A percentile compares a stretch with the other conserved stretches of the same genome.
Evolutionary conservation across 2,888 invertebrate species (phyloP).

Genomic region (Erebia ligea): DNA sequence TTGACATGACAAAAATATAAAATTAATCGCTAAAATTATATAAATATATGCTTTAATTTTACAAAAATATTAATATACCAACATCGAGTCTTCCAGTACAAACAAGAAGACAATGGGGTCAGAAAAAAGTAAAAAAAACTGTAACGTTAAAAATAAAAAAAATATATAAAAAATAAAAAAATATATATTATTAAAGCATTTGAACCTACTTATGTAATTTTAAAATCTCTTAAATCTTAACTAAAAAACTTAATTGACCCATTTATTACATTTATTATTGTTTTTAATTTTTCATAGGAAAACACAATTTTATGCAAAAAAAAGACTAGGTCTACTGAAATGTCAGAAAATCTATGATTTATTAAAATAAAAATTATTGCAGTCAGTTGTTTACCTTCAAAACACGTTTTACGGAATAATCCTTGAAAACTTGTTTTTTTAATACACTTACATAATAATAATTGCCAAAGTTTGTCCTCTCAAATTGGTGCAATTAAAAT

Average conservation of each 20-base stretch:
- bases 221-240: no score
- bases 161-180: no score
- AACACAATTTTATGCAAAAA: no score
- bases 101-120: no score
- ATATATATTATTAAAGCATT: no score
- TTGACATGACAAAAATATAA: neutral
- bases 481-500: conserved; percentile 5
- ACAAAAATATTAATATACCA: neutral
- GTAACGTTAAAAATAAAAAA: no score
- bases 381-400: neutral
- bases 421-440: conserved; percentile 5
- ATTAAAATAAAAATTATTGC: neutral
- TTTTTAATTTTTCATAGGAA: no score
- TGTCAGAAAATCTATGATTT: neutral
- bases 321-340: neutral
- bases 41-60: neutral
- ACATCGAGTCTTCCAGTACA: no score
- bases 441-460: neutral
- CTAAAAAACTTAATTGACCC: no score
- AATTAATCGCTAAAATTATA: neutral
- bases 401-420: neutral
- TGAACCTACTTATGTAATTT: no score
- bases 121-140: no score
- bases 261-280: no score
- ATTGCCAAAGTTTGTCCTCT: neutral